Evolutionary conservation across 2,113 vertebrate species (phyloP), one percentile per base, ranked within the genome.

Genomic region (Chroicocephalus ridibundus): DNA sequence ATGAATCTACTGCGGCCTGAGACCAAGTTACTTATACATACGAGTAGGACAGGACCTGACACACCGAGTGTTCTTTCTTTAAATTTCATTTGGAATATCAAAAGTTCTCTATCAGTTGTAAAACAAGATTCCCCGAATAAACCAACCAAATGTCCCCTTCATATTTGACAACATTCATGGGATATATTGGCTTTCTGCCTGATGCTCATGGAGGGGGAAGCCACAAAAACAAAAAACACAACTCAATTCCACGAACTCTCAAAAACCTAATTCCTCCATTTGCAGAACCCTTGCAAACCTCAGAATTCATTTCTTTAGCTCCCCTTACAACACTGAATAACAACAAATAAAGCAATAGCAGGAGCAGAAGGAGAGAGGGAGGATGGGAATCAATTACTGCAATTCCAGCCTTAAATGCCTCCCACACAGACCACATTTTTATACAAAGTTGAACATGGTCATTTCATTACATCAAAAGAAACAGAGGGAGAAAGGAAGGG

Each of bases 171-270:
- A 57, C 2, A 83, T 44, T 16, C 20, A 62, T 8, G n/a, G 24
- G 15, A 40, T 47, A 42, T 11, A 49, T 8, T 34, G 13, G 12
- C 14, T 88, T 77, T 62, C 3, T 17, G 24, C 11, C 47, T n/a
- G 18, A 61, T 15, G 6, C 18, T 38, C 36, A 3, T 0, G 1
- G 0, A 18, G 26, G 5, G 32, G 11, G 2, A 16, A 31, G 36
- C 14, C 9, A 24, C 2, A 74, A 57, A 27, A 13, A 17, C 44
- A 36, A 62, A 60, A 42, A 66, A 26, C 3, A 38, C 21, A 47
- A 32, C 40, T 44, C 72, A 54, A 10, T n/a, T 19, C 69, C 47
- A 62, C 20, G 13, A 47, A 25, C 2, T 76, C 75, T 38, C 44
- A 38, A 44, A 61, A 38, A 36, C 1, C 5, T 4, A 44, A 68